Percentiles rank a stretch among this genome's conserved stretches.
These are phyloP conservation scores for Agriopis marginaria DNA, from an alignment of 2,888 invertebrate genomes.

Conservation along the genomic window DNA sequence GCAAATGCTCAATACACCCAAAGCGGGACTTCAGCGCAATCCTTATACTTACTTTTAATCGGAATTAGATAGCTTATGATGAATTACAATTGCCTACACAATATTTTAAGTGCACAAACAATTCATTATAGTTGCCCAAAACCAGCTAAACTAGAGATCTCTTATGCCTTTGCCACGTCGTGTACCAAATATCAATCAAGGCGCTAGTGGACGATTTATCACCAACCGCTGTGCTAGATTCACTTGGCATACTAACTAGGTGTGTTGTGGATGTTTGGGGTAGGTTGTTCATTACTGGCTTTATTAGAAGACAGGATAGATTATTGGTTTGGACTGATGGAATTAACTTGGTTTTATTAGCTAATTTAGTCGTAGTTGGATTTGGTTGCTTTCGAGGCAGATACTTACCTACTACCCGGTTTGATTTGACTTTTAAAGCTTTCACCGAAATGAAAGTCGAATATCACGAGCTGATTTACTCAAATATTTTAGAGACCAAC, in stretches of 20 bases:
- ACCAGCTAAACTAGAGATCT: neutral
- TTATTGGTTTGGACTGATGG: constrained; percentile 1
- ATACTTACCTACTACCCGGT: neutral
- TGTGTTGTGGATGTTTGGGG: constrained; percentile 20
- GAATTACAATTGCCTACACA: no score
- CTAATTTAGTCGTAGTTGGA: neutral
- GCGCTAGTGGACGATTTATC: constrained; percentile 48
- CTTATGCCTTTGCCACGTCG: constrained; percentile 28
- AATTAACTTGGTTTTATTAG: neutral
- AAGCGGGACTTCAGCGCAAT: no score
- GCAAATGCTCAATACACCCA: no score
- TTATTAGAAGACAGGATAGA: constrained; percentile 22
- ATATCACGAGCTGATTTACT: neutral
- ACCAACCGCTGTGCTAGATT: constrained; percentile 36
- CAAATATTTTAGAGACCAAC: neutral
- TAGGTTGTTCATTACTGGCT: constrained; percentile 26
- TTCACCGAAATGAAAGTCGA: constrained; percentile 10
- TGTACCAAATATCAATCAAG: constrained; percentile 58
- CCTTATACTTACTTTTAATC: no score
- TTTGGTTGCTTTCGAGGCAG: neutral
- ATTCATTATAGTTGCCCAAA: no score
- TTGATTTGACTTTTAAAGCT: neutral
- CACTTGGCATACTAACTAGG: constrained; percentile 17
- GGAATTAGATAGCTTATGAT: no score
- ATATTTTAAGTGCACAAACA: no score